Conservation (phyloP, 2,797 vertebrate genomes). For the Cirrhinus molitorella region DNA sequence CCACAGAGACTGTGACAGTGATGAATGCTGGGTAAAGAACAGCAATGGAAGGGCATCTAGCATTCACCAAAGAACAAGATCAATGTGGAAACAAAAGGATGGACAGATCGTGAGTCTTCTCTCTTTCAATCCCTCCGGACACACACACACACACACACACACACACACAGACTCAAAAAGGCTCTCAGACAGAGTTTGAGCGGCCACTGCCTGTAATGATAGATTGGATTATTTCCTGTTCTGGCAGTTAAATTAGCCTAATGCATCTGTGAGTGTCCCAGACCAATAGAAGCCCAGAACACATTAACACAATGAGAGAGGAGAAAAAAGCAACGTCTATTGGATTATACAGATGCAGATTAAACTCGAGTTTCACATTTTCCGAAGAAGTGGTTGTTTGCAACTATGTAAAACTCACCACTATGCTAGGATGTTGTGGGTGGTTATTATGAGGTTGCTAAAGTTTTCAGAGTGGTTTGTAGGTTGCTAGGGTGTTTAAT, state of each 20-base stretch:
- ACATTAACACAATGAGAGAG: constrained; percentile 48
- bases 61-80: constrained; percentile 54
- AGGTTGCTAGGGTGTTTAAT: neutral
- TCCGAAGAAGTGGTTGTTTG: neutral
- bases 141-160: neutral
- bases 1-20: constrained; percentile 44
- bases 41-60: constrained; percentile 36
- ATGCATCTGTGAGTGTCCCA: constrained; percentile 53
- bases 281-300: constrained; percentile 48
- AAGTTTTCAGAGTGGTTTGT: neutral
- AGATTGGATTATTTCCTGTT: constrained; percentile 60
- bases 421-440: neutral
- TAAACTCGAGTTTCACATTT: neutral
- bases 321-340: neutral
- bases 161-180: neutral
- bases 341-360: constrained; percentile 5
- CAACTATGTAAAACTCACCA: neutral
- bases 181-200: constrained; percentile 41
- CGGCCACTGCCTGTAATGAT: constrained; percentile 48
- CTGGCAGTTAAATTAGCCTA: constrained; percentile 57
- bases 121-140: constrained; percentile 36
- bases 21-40: constrained; percentile 59
- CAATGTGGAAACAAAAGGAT: constrained; percentile 57
- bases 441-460: neutral
- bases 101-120: constrained; percentile 31